phyloP scores from a whole-genome alignment of 2,888 invertebrate genomes.

The Salpingus planirostris region DNA sequence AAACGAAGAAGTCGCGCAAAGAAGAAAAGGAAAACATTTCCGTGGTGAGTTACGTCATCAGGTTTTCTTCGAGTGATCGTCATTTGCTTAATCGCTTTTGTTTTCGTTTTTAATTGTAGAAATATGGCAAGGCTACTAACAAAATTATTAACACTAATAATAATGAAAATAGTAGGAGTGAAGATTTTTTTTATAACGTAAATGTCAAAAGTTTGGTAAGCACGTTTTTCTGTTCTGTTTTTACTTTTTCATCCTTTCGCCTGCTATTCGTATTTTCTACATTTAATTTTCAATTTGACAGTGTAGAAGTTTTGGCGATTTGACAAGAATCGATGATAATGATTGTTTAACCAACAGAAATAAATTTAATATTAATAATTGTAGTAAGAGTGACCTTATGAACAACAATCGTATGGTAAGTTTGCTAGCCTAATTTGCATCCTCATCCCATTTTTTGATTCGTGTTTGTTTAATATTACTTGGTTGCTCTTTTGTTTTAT shows the following conservation, averaged over 20 bases:
- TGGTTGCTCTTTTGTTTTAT: conserved; percentile 6
- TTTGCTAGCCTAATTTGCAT: too few relatives aligned
- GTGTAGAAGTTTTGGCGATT: conserved; percentile 56
- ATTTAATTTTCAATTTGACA: too few relatives aligned
- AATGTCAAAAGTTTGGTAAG: conserved; percentile 58
- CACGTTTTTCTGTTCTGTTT: too few relatives aligned
- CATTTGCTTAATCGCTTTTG: conserved; percentile 20
- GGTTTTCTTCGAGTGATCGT: conserved; percentile 16
- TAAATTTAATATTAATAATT: too few relatives aligned
- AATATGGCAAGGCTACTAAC: conserved; percentile 42
- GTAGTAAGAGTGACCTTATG: too few relatives aligned
- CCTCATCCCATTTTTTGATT: too few relatives aligned
- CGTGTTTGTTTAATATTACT: too few relatives aligned
- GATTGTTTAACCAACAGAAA: too few relatives aligned
- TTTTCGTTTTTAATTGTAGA: conserved; percentile 27
- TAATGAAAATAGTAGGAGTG: conserved; percentile 22
- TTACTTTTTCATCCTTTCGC: too few relatives aligned
- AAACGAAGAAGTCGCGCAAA: conserved; percentile 53
- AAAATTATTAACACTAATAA: conserved; percentile 4
- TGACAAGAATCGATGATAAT: conserved; percentile 46
- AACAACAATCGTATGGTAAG: too few relatives aligned
- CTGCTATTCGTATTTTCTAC: conserved; percentile 21
- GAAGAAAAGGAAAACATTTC: conserved; percentile 61
- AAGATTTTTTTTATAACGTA: conserved; percentile 47
- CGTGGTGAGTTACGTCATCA: conserved; percentile 47